These are phyloP conservation scores for Melieria crassipennis DNA, from an alignment of 2,888 invertebrate species.

Conservation along the genomic window DNA sequence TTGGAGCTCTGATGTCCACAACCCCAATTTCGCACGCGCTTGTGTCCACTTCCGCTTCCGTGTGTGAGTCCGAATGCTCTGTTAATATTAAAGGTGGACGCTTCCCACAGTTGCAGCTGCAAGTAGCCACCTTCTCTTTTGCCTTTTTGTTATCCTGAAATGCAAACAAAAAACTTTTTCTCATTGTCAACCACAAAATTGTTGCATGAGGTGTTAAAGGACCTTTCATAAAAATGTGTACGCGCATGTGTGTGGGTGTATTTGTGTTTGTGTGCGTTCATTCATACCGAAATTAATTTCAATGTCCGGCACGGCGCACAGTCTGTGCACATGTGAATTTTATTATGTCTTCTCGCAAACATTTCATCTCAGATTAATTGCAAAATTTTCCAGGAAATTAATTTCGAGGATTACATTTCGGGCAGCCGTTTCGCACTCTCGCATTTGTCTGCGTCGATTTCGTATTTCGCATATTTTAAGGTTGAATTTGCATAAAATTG, in stretches of 20 bases:
- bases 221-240: conserved; percentile 31
- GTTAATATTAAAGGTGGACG: too few species aligned
- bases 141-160: background rate
- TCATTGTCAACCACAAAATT: conserved; percentile 63
- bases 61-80: too few species aligned
- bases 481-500: background rate
- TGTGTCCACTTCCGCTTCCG: too few species aligned
- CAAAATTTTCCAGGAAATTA: conserved; percentile 65
- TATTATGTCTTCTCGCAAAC: conserved; percentile 43
- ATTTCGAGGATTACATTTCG: conserved; percentile 52
- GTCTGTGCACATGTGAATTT: conserved; percentile 42
- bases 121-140: too few species aligned
- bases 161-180: conserved; percentile 40
- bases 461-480: background rate
- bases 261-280: conserved; percentile 31
- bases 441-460: background rate
- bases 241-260: conserved; percentile 25
- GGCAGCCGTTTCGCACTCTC: too few species aligned
- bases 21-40: too few species aligned
- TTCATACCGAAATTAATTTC: conserved; percentile 52
- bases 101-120: too few species aligned
- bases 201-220: conserved; percentile 64
- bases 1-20: too few species aligned
- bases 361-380: conserved; percentile 57
- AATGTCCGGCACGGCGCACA: conserved; percentile 47